These are phyloP conservation scores for Nemurella pictetii DNA, from an alignment of 2,888 invertebrate genomes.

Conservation along the genomic window DNA sequence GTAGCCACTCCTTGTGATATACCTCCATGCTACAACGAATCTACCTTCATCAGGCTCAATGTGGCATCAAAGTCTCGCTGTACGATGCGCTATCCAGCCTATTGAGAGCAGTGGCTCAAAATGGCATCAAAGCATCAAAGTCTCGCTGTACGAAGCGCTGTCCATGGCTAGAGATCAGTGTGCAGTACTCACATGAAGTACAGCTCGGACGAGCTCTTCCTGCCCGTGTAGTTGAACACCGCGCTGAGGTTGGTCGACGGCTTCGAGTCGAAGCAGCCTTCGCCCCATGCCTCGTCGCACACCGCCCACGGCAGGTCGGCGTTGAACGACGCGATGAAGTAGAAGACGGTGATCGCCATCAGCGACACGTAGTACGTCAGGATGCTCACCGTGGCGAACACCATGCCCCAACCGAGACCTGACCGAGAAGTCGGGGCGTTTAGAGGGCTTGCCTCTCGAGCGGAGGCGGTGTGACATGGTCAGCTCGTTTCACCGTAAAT, in stretches of 20 bases:
- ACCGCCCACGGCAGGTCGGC: slow-evolving; percentile 71
- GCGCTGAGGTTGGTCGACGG: not conserved
- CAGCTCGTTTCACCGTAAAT: no score
- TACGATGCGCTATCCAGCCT: no score
- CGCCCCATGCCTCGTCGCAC: slow-evolving; percentile 62
- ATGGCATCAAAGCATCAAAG: no score
- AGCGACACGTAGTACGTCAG: slow-evolving; percentile 77
- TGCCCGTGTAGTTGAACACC: slow-evolving; percentile 18
- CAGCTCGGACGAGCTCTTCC: slow-evolving; percentile 54
- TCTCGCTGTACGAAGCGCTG: no score
- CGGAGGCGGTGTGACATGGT: no score
- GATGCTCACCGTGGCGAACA: slow-evolving; percentile 58
- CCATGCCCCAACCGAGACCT: slow-evolving; percentile 56
- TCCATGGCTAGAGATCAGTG: no score
- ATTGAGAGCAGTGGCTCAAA: no score
- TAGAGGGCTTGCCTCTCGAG: no score
- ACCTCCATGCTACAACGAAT: no score
- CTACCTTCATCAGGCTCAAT: no score
- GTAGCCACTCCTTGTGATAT: no score
- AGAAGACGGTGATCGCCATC: slow-evolving; percentile 73
- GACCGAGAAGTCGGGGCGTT: slow-evolving; percentile 31
- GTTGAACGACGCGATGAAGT: slow-evolving; percentile 71
- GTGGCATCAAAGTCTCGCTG: no score
- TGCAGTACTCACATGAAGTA: slow-evolving; percentile 64
- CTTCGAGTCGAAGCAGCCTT: slow-evolving; percentile 50